Evolutionary conservation across 2,888 invertebrate species (phyloP).

Genomic region (Macaria notata): DNA sequence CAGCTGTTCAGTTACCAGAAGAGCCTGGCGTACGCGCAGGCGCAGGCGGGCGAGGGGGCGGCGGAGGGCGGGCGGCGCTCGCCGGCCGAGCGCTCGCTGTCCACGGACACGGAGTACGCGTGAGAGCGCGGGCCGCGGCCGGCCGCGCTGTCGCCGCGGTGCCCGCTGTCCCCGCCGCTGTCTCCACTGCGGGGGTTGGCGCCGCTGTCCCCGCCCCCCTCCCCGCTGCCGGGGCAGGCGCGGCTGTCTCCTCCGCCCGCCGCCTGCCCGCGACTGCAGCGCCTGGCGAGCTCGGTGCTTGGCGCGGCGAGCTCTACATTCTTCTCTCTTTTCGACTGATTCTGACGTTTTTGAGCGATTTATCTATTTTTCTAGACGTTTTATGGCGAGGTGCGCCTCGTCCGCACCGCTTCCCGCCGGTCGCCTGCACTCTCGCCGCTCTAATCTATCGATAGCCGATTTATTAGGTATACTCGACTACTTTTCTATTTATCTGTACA

Average conservation of each 20-base stretch:
- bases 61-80: slow-evolving; percentile 69
- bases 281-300: slow-evolving; percentile 21
- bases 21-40: slow-evolving; percentile 88
- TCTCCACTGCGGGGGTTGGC: too few species aligned
- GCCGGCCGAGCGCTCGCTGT: slow-evolving; percentile 82
- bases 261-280: slow-evolving; percentile 8
- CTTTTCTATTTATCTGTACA: slow-evolving; percentile 82
- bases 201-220: too few species aligned
- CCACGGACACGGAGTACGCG: slow-evolving; percentile 89
- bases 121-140: slow-evolving; percentile 59
- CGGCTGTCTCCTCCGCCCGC: not conserved
- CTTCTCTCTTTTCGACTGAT: slow-evolving; percentile 79
- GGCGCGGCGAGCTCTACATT: slow-evolving; percentile 53
- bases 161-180: too few species aligned
- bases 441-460: slow-evolving; percentile 80
- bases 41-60: slow-evolving; percentile 79
- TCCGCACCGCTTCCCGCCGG: slow-evolving; percentile 79
- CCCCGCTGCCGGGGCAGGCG: too few species aligned
- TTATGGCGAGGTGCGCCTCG: slow-evolving; percentile 80
- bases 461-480: slow-evolving; percentile 74
- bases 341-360: slow-evolving; percentile 82
- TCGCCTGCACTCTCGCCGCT: slow-evolving; percentile 80
- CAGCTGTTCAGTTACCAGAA: slow-evolving; percentile 92
- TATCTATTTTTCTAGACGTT: slow-evolving; percentile 82
- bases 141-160: slow-evolving; percentile 39